Conservation (phyloP, 2,113 vertebrate species). For the Felis chaus region DNA sequence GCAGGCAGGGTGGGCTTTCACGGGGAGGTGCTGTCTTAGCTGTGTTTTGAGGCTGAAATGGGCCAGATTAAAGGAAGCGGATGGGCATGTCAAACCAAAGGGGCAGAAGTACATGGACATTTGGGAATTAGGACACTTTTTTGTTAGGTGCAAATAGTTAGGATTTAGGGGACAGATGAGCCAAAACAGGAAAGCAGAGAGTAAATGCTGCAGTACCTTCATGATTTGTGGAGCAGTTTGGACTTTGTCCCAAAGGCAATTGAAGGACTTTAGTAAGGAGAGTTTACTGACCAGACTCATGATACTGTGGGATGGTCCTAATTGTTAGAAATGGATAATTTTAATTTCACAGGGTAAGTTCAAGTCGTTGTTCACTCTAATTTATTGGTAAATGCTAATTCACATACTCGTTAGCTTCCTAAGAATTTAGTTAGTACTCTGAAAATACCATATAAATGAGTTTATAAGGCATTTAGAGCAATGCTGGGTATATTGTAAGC, state of each 20-base stretch:
- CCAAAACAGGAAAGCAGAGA: background rate
- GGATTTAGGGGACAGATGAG: background rate
- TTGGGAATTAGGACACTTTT: background rate
- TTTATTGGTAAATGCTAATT: constrained; percentile 4
- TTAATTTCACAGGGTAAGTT: constrained; percentile 34
- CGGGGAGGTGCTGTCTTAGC: background rate
- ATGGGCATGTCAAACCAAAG: background rate
- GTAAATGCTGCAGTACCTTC: background rate
- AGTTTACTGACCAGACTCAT: background rate
- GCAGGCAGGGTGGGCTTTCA: background rate
- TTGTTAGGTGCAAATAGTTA: background rate
- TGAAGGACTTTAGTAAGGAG: background rate
- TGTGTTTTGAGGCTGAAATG: background rate
- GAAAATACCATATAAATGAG: background rate
- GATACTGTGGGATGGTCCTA: background rate
- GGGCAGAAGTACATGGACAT: background rate
- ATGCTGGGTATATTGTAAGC: background rate
- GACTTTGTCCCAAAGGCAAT: background rate
- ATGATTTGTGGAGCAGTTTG: background rate
- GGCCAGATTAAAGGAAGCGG: background rate
- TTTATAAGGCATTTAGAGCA: constrained; percentile 17
- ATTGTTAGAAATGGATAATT: constrained; percentile 36
- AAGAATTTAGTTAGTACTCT: background rate
- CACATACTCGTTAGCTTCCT: background rate
- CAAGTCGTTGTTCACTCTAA: constrained; percentile 24